Evolutionary conservation across 2,797 vertebrate species (phyloP), one percentile per base, ranked within the genome.

Genomic region (Chelonia mydas): DNA sequence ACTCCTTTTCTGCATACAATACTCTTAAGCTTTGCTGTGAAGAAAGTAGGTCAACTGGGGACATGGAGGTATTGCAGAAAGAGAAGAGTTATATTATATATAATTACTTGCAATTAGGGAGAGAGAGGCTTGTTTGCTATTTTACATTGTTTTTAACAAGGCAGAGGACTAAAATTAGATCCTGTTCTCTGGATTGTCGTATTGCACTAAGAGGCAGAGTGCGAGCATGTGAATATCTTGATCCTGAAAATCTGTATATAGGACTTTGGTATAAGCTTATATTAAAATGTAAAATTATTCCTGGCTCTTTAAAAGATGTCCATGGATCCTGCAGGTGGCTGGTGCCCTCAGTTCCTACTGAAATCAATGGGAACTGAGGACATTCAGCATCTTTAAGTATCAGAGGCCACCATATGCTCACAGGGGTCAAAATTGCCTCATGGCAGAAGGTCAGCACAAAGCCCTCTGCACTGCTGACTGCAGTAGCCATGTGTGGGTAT

Each of bases 391-490:
- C 6, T 11, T 23, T 85, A 12, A 41, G 77, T 77, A 8, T 77
- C 25, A 49, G 45, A 27, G n/a, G 16, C 7, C 72, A 25, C 23
- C 15, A 49, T 77, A 7, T 88, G 25, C 45, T 59, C 79, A 47
- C 19, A 15, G 76, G 17, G 79, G 7, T 47, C 50, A 2, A 6
- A 37, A 1, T 33, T 47, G 3, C 0, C 3, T 11, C 5, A 0
- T 13, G 51, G 74, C 61, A 81, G 72, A 57, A 94, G 72, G 23
- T 10, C 45, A 77, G 25, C 87, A 21, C 45, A 51, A 61, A 83
- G 5, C 68, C 68, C 33, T 33, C 7, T 49, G 31, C 47, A 28
- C 12, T 33, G 45, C 72, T 83, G 50, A 11, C 37, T 11, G 78
- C 81, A 88, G 85, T 55, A 80, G 45, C 74, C 79, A 51, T 15